Conservation (phyloP, 2,888 invertebrate genomes). For the Cerceris rybyensis region DNA sequence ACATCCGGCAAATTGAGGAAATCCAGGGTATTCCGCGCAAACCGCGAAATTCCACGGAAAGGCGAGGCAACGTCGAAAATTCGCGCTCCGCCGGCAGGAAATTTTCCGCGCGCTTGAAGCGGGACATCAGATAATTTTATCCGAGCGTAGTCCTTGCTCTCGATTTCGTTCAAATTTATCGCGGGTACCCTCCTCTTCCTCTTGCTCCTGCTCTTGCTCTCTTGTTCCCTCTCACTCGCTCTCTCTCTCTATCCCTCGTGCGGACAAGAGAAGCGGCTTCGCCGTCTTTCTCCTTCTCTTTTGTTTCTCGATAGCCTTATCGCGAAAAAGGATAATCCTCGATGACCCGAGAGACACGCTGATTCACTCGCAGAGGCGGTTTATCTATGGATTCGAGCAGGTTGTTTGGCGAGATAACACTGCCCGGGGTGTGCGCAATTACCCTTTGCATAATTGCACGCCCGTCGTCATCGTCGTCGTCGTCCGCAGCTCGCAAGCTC, state of each 20-base stretch:
- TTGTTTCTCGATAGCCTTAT: constrained; percentile 19
- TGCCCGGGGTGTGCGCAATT: constrained; percentile 9
- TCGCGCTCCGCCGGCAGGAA: background rate
- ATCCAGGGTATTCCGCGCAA: too few relatives aligned
- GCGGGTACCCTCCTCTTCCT: background rate
- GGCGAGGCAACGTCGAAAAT: too few relatives aligned
- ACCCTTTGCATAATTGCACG: constrained; percentile 33
- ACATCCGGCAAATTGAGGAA: background rate
- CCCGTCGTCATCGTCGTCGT: background rate
- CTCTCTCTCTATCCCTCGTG: constrained; percentile 23
- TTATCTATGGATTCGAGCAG: constrained; percentile 26
- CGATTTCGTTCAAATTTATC: background rate
- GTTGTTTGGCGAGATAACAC: constrained; percentile 21
- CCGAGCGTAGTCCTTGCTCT: background rate
- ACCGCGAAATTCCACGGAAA: too few relatives aligned
- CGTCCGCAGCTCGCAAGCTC: too few relatives aligned
- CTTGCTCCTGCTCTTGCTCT: background rate
- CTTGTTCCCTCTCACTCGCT: too few relatives aligned
- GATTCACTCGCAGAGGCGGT: constrained; percentile 33
- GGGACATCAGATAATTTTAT: constrained; percentile 5
- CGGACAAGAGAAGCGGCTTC: too few relatives aligned
- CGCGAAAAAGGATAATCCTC: constrained; percentile 45
- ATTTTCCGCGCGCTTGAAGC: background rate
- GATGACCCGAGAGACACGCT: constrained; percentile 39
- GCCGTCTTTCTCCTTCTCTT: background rate